A percentile compares a stretch with the other conserved stretches of the same genome.
Evolutionary conservation across 2,888 invertebrate species (phyloP).

Genomic region (Malachius bipustulatus): DNA sequence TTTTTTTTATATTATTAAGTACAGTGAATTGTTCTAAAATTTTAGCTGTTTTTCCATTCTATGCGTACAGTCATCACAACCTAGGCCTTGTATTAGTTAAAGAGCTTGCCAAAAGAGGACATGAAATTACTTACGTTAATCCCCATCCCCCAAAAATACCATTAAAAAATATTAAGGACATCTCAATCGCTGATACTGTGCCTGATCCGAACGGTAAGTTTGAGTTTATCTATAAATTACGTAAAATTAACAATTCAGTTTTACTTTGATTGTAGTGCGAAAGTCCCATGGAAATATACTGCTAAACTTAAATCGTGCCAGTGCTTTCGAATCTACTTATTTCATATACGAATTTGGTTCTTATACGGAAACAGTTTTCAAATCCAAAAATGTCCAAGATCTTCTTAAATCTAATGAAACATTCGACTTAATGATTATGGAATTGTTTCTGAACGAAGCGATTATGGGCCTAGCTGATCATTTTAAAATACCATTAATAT

Average conservation of each 20-base stretch:
- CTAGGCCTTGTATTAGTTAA: constrained; percentile 25
- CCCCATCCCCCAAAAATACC: constrained; percentile 30
- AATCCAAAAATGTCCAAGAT: constrained; percentile 26
- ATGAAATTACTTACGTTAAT: constrained; percentile 35
- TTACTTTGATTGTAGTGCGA: no score
- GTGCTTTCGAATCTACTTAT: no score
- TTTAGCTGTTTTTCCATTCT: constrained; percentile 25
- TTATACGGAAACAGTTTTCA: constrained; percentile 30
- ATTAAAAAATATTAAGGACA: constrained; percentile 34
- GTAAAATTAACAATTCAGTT: no score
- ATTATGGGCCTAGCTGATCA: constrained; percentile 20
- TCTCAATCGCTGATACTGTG: constrained; percentile 16
- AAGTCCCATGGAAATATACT: no score
- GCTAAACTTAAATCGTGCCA: no score
- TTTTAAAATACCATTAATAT: constrained; percentile 22
- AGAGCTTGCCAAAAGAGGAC: constrained; percentile 32
- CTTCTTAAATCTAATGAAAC: constrained; percentile 22
- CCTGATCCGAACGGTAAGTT: constrained; percentile 15
- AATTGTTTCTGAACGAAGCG: constrained; percentile 26
- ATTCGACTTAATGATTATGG: constrained; percentile 27
- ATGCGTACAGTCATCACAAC: constrained; percentile 25
- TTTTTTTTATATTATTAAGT: no score
- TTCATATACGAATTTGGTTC: no score
- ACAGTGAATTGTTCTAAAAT: constrained; percentile 20
- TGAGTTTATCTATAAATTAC: no score